A percentile compares a stretch with the other conserved stretches of the same genome.
These are phyloP conservation scores for Huso huso DNA, from an alignment of 2,797 vertebrate genomes.

Conservation along the genomic window DNA sequence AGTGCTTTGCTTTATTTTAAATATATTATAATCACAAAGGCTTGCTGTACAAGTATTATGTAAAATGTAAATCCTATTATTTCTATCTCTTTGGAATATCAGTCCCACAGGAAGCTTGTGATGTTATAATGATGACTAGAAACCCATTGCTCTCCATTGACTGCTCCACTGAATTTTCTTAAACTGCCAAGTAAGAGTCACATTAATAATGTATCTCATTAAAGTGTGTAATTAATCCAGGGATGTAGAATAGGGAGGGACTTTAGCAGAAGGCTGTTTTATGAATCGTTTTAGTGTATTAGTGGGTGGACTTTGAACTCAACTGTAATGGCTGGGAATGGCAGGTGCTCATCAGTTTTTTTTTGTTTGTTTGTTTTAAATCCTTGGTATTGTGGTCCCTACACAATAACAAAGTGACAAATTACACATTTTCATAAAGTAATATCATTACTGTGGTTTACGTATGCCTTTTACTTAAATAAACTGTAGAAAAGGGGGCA, in stretches of 20 bases:
- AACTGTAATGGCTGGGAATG: constrained; percentile 30
- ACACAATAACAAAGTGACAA: too few species aligned
- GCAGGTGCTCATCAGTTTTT: constrained; percentile 25
- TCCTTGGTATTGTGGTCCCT: too few species aligned
- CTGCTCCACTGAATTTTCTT: constrained; percentile 84
- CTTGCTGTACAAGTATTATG: constrained; percentile 39
- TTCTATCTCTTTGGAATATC: constrained; percentile 74
- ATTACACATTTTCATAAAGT: too few species aligned
- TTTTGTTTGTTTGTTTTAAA: too few species aligned
- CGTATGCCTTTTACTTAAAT: too few species aligned
- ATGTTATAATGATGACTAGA: constrained; percentile 86
- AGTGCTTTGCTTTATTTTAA: constrained; percentile 18
- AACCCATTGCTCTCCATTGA: constrained; percentile 67
- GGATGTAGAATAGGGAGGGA: constrained; percentile 59
- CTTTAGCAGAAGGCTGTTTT: constrained; percentile 43
- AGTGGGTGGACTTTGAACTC: constrained; percentile 34
- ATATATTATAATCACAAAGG: constrained; percentile 27
- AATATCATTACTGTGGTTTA: too few species aligned
- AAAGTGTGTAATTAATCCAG: constrained; percentile 98
- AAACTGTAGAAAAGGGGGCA: too few species aligned
- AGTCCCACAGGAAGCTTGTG: constrained; percentile 81
- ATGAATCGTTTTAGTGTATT: constrained; percentile 35
- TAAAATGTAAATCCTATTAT: constrained; percentile 76
- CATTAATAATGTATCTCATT: constrained; percentile 99
- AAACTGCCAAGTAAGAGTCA: constrained; percentile 96